phyloP scores from a whole-genome alignment of 2,888 invertebrate genomes.

The Agriopis leucophaearia region DNA sequence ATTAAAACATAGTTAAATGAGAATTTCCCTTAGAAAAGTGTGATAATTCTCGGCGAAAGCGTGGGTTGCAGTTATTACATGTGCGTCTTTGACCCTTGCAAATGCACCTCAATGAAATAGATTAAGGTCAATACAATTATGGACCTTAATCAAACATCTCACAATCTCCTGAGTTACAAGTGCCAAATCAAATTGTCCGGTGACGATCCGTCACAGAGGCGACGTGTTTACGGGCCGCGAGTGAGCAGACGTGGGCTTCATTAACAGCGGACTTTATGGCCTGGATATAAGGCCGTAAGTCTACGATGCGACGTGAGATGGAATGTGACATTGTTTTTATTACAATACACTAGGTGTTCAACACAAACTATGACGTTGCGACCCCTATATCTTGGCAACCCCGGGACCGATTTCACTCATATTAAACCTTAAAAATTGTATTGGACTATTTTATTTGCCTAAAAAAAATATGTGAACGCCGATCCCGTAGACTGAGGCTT shows the following conservation, averaged over 20 bases:
- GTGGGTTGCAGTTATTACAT: neutral
- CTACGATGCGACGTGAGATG: neutral
- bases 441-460: too few relatives aligned
- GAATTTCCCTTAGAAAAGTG: too few relatives aligned
- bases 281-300: conserved; percentile 28
- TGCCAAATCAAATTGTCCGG: conserved; percentile 48
- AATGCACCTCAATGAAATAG: neutral
- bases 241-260: conserved; percentile 25
- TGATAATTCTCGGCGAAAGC: neutral
- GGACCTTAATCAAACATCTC: neutral
- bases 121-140: neutral
- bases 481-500: too few relatives aligned
- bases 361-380: too few relatives aligned
- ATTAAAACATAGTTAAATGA: too few relatives aligned
- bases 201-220: conserved; percentile 61
- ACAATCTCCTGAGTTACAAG: conserved; percentile 23
- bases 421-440: too few relatives aligned
- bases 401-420: too few relatives aligned
- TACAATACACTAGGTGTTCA: too few relatives aligned
- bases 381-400: too few relatives aligned
- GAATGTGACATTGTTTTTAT: too few relatives aligned
- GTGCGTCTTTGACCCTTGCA: neutral
- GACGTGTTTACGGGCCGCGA: conserved; percentile 57
- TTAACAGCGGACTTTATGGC: conserved; percentile 35
- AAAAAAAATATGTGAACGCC: too few relatives aligned